phyloP scores from a whole-genome alignment of 2,888 invertebrate genomes.

The Tenthredo mesomela region DNA sequence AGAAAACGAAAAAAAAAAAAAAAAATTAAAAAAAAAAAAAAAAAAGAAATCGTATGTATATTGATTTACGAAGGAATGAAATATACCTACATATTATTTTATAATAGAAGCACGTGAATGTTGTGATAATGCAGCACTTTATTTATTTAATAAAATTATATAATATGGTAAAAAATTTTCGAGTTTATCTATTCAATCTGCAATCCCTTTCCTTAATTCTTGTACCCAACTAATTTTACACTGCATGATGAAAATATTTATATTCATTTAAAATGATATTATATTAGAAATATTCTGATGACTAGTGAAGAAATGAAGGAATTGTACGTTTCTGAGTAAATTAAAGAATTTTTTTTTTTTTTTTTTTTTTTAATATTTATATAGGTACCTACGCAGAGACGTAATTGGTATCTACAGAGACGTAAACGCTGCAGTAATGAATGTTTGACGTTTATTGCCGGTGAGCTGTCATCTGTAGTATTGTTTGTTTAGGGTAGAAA shows the following conservation, averaged over 20 bases:
- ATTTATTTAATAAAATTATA: conserved; percentile 44
- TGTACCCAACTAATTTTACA: too few species aligned
- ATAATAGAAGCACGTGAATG: neutral
- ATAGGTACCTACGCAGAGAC: neutral
- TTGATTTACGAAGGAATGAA: neutral
- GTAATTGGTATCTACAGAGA: neutral
- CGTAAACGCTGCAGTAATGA: neutral
- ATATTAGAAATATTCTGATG: too few species aligned
- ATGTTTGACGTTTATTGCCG: neutral
- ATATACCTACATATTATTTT: neutral
- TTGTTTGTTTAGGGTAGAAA: conserved; percentile 1
- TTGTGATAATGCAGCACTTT: conserved; percentile 45
- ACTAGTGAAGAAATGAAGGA: too few species aligned
- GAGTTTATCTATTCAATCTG: neutral
- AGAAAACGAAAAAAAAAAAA: neutral
- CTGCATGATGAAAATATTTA: too few species aligned
- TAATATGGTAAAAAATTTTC: neutral
- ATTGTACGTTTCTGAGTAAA: too few species aligned
- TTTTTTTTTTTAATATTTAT: too few species aligned
- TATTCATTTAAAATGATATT: too few species aligned
- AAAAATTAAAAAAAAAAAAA: neutral
- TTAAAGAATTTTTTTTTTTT: too few species aligned
- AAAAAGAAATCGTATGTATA: neutral
- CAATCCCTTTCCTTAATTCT: neutral
- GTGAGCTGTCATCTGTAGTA: conserved; percentile 8